phyloP scores from a whole-genome alignment of 2,888 invertebrate species.

The Agrochola circellaris region DNA sequence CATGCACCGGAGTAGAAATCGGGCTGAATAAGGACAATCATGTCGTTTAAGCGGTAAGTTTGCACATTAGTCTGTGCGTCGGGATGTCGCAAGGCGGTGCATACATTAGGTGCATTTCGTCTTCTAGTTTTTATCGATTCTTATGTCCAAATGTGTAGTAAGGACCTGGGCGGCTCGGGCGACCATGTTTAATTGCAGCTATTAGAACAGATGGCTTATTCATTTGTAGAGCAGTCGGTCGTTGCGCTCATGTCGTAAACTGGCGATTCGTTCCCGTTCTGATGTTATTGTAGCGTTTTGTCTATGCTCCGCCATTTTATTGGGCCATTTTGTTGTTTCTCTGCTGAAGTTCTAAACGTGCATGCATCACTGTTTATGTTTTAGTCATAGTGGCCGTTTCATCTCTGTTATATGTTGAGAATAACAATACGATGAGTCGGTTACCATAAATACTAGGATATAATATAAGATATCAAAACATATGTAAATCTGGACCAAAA shows the following conservation, averaged over 20 bases:
- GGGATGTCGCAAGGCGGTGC: constrained; percentile 39
- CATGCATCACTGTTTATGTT: constrained; percentile 80
- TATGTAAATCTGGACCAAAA: background rate
- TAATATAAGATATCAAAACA: background rate
- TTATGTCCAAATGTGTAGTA: constrained; percentile 81
- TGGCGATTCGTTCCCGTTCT: constrained; percentile 90
- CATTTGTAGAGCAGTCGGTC: constrained; percentile 91
- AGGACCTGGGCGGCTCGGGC: constrained; percentile 79
- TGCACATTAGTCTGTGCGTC: constrained; percentile 33
- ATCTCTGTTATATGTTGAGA: constrained; percentile 31
- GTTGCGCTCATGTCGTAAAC: constrained; percentile 90
- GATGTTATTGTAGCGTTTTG: constrained; percentile 91
- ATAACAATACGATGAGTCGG: constrained; percentile 3
- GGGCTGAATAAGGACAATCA: constrained; percentile 42
- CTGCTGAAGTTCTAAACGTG: constrained; percentile 78
- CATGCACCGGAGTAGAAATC: constrained; percentile 31
- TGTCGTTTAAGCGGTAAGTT: constrained; percentile 31
- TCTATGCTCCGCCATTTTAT: constrained; percentile 90
- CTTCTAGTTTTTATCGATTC: constrained; percentile 76
- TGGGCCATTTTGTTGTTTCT: constrained; percentile 88
- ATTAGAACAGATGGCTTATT: constrained; percentile 91
- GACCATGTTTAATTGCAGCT: constrained; percentile 90
- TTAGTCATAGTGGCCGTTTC: constrained; percentile 53
- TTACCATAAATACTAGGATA: background rate
- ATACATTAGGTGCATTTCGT: constrained; percentile 50